Base-by-base conservation (phyloP, 2,797 vertebrate species). In the Gephyroberyx darwinii region DNA sequence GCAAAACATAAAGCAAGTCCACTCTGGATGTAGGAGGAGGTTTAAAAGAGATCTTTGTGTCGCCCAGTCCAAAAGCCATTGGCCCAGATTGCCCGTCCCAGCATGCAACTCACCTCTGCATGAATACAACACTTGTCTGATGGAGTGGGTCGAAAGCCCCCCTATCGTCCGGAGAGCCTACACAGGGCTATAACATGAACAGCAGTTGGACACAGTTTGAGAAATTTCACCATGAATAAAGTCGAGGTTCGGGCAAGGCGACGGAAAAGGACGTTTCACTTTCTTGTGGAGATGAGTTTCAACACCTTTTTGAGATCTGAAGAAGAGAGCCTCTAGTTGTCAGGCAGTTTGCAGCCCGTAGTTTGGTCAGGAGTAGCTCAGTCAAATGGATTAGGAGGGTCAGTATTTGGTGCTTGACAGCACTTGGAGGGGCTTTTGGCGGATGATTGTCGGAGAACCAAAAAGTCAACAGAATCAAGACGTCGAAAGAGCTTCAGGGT, bases 41-140 rank as follows among this genome's bases (percentile, higher is more conserved):
- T 91, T 91, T 95, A 96, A 96, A 98, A 96, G 96, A 93, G 93
- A 90, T 93, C 96, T 97, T 99, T 99, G 96, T 99, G 92, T 90
- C 80, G 84, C 91, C 75, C 91, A 41, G 89, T 91, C 88, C 90
- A 91, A 81, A 93, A 88, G 93, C 91, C 91, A 93, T 93, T 95
- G 95, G 94, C 91, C 86, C 91, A 89, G 93, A 92, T 91, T 91
- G 89, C 87, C 87, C 41, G 75, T 95, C 95, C 95, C 94, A 90
- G 94, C 83, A 94, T 94, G 94, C 94, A 93, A 87, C 90, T 88
- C 93, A 92, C 87, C 86, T 65, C 87, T 75, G 87, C 81, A 92
- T 95, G 92, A 96, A 95, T 96, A 93, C 91, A 20, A 76, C 89
- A 82, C 90, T 94, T 95, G 93, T 95, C 86, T 88, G 82, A 84